Conservation (phyloP, 2,113 vertebrate species). For the Pampusana beccarii region DNA sequence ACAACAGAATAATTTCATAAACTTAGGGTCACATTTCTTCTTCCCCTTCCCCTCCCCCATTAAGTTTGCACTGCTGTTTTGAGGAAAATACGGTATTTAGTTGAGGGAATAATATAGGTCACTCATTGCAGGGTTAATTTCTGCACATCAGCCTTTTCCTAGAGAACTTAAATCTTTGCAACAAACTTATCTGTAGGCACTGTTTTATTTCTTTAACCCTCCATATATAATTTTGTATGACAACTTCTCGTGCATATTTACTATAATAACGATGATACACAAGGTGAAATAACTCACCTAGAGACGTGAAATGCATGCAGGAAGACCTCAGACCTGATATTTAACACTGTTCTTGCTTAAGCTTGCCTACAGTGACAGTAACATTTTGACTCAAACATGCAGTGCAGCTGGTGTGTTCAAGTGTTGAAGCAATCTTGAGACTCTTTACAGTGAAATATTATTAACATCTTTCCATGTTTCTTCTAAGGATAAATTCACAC, state of each 20-base stretch:
- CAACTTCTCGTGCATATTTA: neutral
- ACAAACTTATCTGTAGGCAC: neutral
- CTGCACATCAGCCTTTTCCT: neutral
- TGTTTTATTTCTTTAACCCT: neutral
- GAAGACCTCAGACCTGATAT: neutral
- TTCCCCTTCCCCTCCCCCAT: too few species aligned
- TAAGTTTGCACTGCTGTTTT: neutral
- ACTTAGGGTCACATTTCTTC: neutral
- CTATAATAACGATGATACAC: neutral
- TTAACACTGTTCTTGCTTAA: neutral
- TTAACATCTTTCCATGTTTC: neutral
- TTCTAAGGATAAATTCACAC: neutral
- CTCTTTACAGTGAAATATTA: neutral
- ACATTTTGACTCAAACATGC: neutral
- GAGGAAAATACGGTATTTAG: neutral
- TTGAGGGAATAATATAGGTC: neutral
- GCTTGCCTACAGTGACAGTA: neutral
- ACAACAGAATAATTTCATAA: neutral
- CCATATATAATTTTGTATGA: neutral
- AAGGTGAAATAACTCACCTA: neutral
- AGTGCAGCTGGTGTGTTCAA: neutral
- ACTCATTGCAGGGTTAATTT: neutral
- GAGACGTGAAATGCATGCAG: neutral
- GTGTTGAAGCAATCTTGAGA: neutral
- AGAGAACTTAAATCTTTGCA: neutral